These are phyloP conservation scores for Cataglyphis cursor DNA, from an alignment of 2,888 invertebrate genomes.

Conservation along the genomic window DNA sequence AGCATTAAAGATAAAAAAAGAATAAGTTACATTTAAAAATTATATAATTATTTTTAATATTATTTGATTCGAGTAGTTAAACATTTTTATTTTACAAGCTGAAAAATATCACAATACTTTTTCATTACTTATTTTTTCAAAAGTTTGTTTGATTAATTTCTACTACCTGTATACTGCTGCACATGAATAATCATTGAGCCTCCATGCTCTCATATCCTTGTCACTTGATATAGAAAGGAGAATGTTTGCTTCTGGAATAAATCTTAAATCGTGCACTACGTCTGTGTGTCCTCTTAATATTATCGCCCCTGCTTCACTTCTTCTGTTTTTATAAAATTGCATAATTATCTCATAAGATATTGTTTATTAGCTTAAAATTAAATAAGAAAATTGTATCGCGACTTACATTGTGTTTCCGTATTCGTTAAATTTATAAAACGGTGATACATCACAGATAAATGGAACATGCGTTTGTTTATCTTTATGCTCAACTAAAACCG, in stretches of 20 bases:
- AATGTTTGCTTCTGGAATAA: constrained; percentile 89
- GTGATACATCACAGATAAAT: constrained; percentile 87
- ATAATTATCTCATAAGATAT: not conserved
- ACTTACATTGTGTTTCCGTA: constrained; percentile 87
- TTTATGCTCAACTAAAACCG: constrained; percentile 84
- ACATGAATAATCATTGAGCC: constrained; percentile 90
- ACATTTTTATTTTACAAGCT: not conserved
- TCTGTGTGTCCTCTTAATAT: constrained; percentile 92
- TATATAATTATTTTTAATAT: not conserved
- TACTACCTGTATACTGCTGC: constrained; percentile 90
- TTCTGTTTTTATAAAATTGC: constrained; percentile 67
- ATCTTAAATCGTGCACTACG: constrained; percentile 91
- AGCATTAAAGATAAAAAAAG: not conserved
- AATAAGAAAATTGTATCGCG: not conserved
- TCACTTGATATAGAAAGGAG: constrained; percentile 93
- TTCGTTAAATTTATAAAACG: constrained; percentile 75
- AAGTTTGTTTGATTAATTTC: constrained; percentile 35
- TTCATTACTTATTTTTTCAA: not conserved
- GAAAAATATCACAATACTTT: not conserved
- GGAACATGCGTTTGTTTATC: constrained; percentile 86
- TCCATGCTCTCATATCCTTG: constrained; percentile 92
- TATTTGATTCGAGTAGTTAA: not conserved
- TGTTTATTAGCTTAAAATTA: not conserved
- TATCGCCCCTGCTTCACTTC: constrained; percentile 89
- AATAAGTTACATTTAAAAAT: not conserved